Evolutionary conservation across 2,113 vertebrate genomes (phyloP).

Genomic region (Scopus umbretta): DNA sequence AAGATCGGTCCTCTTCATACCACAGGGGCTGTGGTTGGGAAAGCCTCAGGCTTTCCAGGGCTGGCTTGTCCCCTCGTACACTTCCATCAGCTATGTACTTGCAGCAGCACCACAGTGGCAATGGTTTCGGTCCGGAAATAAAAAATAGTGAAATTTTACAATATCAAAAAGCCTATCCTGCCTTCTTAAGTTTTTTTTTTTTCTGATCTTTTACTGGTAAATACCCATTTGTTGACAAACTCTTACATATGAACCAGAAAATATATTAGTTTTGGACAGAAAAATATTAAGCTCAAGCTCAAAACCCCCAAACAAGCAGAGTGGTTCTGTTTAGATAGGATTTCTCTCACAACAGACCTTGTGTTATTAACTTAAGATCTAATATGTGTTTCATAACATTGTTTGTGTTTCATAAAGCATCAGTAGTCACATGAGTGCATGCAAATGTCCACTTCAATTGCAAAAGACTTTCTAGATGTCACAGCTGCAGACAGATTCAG

Average conservation of each 20-base stretch:
- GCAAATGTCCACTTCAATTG: background rate
- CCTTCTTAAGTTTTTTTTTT: background rate
- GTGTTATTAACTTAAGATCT: background rate
- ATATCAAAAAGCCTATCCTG: background rate
- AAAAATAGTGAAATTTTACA: background rate
- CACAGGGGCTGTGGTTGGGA: background rate
- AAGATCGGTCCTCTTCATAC: fast-evolving
- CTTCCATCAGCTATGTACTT: background rate
- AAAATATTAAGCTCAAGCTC: background rate
- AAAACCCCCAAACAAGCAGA: background rate
- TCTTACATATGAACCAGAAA: background rate
- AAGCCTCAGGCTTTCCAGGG: background rate
- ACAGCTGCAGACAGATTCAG: background rate
- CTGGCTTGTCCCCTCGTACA: background rate
- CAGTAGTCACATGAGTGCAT: background rate
- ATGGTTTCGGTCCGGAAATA: background rate
- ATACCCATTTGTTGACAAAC: background rate
- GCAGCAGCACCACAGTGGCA: background rate
- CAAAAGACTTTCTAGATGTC: background rate
- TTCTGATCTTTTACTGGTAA: background rate
- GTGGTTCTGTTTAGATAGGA: background rate
- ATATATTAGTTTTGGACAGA: background rate
- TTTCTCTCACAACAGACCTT: background rate
- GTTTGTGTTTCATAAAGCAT: background rate
- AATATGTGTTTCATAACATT: background rate